Conservation (phyloP, 2,888 invertebrate species). For the Nysson spinosus region DNA sequence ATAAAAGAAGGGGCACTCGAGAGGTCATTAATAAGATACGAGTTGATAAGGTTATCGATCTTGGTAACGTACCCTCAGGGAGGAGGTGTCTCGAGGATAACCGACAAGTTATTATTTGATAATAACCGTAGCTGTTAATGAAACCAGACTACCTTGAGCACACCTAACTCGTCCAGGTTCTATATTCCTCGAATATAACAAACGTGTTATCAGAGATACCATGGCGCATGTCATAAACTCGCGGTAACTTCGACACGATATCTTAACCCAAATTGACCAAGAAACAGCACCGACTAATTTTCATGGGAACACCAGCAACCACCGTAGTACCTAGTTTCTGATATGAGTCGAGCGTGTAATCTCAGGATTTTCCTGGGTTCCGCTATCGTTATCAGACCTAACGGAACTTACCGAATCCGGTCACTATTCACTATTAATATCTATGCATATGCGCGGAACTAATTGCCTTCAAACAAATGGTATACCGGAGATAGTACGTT, state of each 20-base stretch:
- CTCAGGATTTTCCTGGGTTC: conserved; percentile 31
- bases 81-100: conserved; percentile 31
- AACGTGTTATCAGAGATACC: conserved; percentile 44
- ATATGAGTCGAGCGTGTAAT: conserved; percentile 36
- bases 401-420: conserved; percentile 36
- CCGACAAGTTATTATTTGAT: conserved; percentile 59
- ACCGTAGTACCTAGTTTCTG: too few relatives aligned
- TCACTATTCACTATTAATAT: conserved; percentile 41
- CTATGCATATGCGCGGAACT: conserved; percentile 24
- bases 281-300: conserved; percentile 56
- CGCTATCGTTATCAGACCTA: conserved; percentile 26
- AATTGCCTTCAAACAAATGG: conserved; percentile 42
- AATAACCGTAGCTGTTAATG: conserved; percentile 57
- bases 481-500: too few relatives aligned
- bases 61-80: conserved; percentile 27
- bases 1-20: conserved; percentile 1
- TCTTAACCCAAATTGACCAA: conserved; percentile 58
- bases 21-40: conserved; percentile 13
- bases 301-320: conserved; percentile 40
- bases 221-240: conserved; percentile 53
- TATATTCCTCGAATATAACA: background rate
- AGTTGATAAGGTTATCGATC: conserved; percentile 34
- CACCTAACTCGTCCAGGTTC: background rate
- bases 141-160: conserved; percentile 33
- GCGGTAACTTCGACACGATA: conserved; percentile 52